Evolutionary conservation across 2,113 vertebrate species (phyloP).

Genomic region (Chamaetylas fuelleborni): DNA sequence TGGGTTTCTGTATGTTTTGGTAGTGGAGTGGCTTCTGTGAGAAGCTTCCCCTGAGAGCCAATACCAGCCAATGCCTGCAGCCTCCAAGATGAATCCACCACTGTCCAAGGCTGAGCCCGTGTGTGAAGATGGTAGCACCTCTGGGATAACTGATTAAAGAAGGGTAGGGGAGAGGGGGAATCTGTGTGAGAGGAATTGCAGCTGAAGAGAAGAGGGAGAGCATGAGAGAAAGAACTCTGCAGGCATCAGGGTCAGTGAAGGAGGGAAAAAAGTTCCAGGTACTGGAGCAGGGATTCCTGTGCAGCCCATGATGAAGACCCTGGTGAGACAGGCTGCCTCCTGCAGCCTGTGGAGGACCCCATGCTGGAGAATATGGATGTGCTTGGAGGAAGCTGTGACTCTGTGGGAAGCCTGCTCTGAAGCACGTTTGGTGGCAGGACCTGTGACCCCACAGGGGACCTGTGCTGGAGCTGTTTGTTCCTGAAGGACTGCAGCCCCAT

Average conservation of each 20-base stretch:
- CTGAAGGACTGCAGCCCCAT: background rate
- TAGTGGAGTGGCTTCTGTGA: background rate
- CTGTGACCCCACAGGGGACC: background rate
- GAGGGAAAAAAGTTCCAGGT: background rate
- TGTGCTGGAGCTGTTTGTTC: background rate
- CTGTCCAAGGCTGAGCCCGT: background rate
- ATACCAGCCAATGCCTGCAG: background rate
- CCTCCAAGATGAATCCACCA: background rate
- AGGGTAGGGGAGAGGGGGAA: background rate
- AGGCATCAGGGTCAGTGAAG: background rate
- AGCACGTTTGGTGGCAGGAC: background rate
- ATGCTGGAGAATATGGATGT: background rate
- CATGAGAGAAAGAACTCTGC: background rate
- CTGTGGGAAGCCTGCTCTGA: background rate
- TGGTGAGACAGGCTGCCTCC: background rate
- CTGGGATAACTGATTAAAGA: background rate
- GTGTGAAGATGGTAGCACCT: rapidly evolving
- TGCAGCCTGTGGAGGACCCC: background rate
- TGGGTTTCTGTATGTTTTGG: background rate
- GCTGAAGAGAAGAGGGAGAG: background rate
- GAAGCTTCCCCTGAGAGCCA: background rate
- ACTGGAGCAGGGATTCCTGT: background rate
- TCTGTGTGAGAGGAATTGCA: background rate
- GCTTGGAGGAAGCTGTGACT: background rate
- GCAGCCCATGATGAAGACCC: background rate